Conservation (phyloP, 2,888 invertebrate genomes). For the Amphipyra berbera region DNA sequence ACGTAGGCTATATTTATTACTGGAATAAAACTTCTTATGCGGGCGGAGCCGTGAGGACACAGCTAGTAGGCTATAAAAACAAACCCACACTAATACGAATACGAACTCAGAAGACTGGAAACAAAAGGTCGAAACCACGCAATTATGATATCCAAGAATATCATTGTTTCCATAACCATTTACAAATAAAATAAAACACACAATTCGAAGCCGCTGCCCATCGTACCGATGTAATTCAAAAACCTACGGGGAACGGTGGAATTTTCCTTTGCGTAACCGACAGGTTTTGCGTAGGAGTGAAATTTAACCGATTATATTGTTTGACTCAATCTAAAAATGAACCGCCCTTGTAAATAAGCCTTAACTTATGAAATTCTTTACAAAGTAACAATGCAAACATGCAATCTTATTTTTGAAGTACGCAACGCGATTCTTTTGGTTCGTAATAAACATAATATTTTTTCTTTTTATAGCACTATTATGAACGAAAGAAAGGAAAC, state of each 20-base stretch:
- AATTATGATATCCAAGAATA: too few species aligned
- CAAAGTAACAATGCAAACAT: constrained; percentile 3
- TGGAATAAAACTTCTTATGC: too few species aligned
- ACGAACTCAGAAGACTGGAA: too few species aligned
- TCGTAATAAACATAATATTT: neutral
- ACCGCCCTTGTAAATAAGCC: constrained; percentile 1
- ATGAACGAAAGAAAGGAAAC: too few species aligned
- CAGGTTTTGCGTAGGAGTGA: neutral
- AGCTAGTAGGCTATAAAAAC: too few species aligned
- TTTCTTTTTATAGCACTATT: neutral
- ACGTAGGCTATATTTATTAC: too few species aligned
- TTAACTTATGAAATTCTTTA: neutral
- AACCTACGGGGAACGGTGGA: neutral
- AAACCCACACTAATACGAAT: too few species aligned
- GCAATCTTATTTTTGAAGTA: neutral
- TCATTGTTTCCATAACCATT: too few species aligned
- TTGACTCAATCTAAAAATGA: neutral
- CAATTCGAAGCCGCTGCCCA: too few species aligned
- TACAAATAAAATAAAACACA: too few species aligned
- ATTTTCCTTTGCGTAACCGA: neutral
- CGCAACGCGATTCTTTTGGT: neutral
- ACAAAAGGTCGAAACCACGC: too few species aligned
- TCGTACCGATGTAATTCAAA: neutral
- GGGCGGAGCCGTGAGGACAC: too few species aligned
- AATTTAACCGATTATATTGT: neutral